Base-by-base conservation (phyloP, 2,797 vertebrate genomes). In the Rhabdophis nuchalis region DNA sequence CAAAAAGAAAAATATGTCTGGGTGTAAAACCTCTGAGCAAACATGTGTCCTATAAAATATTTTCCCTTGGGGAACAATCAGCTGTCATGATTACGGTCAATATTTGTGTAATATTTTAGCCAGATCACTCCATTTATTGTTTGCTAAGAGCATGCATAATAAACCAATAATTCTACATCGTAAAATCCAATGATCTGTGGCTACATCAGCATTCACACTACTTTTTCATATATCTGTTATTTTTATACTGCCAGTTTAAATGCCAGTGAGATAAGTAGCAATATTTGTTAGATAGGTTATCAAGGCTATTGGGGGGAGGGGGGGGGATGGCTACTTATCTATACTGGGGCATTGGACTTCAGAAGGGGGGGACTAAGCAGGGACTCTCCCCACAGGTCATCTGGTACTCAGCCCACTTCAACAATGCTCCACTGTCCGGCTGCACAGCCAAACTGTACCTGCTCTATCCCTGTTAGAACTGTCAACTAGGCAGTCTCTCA, bases 131-230 rank as follows among this genome's bases (percentile, higher is more conserved):
- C 60, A 52, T 93, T 97, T 86, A 41, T 90, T 97, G 87, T 98
- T 97, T 97, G 95, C 94, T 96, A 2, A 93, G 94, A 97, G 95
- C 94, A 95, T 94, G 93, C 93, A 94, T 96, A 97, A 96, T 96
- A 95, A 94, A 89, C 93, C 93, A 93, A 93, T 94, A 94, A 96
- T 95, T 96, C 95, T 95, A 95, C 95, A 95, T 95, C 95, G 94
- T 97, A 97, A 97, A 97, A 96, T 91, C 95, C 96, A 97, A 97
- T 96, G 97, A 95, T 94, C 96, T 96, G 95, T 97, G 96, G 96
- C 95, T 97, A 96, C 94, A 92, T 94, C 94, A 95, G 92, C 96
- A 96, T 96, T 97, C 96, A 95, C 95, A 94, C 92, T 96, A 96
- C 94, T 94, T 96, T 97, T 95, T 60, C 20, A 92, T 90, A 56